These are phyloP conservation scores for Halcyon senegalensis DNA, from an alignment of 2,113 vertebrate species.

Conservation along the genomic window DNA sequence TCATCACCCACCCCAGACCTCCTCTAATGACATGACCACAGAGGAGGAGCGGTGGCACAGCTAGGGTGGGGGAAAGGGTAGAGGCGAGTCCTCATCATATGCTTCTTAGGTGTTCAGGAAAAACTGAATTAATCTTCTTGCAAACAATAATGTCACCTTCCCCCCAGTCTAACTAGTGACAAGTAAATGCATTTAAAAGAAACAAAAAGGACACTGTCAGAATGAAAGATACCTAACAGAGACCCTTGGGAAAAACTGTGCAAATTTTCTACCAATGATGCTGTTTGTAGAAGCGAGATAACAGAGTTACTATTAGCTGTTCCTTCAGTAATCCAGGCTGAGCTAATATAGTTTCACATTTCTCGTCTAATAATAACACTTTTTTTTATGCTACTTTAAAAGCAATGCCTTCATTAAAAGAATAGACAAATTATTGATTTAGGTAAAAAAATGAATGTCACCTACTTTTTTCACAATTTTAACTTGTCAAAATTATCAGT, in stretches of 20 bases:
- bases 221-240: not conserved
- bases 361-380: not conserved
- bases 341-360: not conserved
- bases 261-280: not conserved
- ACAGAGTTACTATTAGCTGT: not conserved
- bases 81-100: accelerated
- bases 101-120: not conserved
- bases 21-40: accelerated
- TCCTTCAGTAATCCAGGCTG: not conserved
- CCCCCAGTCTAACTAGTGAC: not conserved
- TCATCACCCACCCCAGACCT: not conserved
- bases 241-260: not conserved
- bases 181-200: not conserved
- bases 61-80: too few relatives aligned
- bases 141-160: not conserved
- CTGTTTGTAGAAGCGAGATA: not conserved
- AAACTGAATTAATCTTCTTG: not conserved
- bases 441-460: not conserved
- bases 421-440: not conserved
- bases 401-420: not conserved
- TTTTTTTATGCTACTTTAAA: not conserved
- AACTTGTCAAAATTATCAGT: not conserved
- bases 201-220: not conserved
- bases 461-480: not conserved
- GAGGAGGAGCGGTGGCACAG: not conserved